phyloP scores from a whole-genome alignment of 2,888 invertebrate genomes.

The Arrhopalites spinosus region DNA sequence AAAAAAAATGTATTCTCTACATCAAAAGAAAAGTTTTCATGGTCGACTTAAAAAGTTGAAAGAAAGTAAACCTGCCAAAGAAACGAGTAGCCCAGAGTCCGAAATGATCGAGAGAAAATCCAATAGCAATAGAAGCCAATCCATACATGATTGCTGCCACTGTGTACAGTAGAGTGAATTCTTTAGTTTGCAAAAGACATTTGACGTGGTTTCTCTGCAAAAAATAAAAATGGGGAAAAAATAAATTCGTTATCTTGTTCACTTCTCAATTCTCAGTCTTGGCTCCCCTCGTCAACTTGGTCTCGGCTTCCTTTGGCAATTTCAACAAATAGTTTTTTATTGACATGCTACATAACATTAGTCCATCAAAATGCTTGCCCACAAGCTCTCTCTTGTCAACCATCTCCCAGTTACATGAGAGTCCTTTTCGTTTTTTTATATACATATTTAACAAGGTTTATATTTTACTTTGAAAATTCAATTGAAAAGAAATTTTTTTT shows the following conservation, averaged over 20 bases:
- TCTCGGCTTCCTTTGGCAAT: background rate
- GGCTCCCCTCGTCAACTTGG: background rate
- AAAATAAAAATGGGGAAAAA: no score
- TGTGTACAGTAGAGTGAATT: constrained; percentile 52
- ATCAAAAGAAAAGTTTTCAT: background rate
- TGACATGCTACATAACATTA: no score
- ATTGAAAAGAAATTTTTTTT: no score
- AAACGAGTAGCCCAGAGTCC: constrained; percentile 51
- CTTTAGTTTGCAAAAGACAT: constrained; percentile 41
- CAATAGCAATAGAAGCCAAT: constrained; percentile 48
- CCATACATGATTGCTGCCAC: constrained; percentile 51
- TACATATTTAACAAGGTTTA: no score
- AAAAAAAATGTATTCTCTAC: constrained; percentile 1
- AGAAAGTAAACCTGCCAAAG: constrained; percentile 43
- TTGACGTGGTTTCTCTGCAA: no score
- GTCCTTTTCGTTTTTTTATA: no score
- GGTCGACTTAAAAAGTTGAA: background rate
- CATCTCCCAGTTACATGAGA: no score
- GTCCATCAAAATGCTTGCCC: no score
- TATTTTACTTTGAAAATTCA: no score
- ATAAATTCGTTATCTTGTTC: no score
- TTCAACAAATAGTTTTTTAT: constrained; percentile 1
- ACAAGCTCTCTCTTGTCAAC: no score
- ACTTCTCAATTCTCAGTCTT: background rate
- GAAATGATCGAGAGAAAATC: constrained; percentile 47